Conservation (phyloP, 2,797 vertebrate species). For the Sebastes iracundus region DNA sequence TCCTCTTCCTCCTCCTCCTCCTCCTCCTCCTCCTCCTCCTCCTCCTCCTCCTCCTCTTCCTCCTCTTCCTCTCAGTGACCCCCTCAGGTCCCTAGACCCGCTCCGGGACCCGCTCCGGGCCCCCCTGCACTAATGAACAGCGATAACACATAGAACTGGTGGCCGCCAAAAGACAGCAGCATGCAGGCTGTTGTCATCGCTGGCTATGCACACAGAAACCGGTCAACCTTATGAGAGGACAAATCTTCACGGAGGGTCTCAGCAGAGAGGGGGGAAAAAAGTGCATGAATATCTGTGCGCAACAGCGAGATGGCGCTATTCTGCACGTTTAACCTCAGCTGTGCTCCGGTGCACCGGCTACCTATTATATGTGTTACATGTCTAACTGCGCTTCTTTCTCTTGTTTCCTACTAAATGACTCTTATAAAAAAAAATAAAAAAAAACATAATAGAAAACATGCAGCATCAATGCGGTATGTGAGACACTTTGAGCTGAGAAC, state of each 20-base stretch:
- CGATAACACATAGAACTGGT: conserved; percentile 60
- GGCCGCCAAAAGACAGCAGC: conserved; percentile 69
- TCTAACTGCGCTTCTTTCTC: neutral
- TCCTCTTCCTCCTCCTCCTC: neutral
- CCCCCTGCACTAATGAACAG: conserved; percentile 67
- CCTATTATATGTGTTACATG: neutral
- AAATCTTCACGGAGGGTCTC: conserved; percentile 64
- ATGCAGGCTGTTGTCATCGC: conserved; percentile 61
- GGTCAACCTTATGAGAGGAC: conserved; percentile 65
- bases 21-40: neutral
- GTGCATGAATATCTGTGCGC: conserved; percentile 11
- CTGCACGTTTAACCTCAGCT: conserved; percentile 62
- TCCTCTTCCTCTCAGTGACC: conserved; percentile 10
- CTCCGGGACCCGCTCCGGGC: conserved; percentile 54
- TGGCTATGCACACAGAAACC: conserved; percentile 50
- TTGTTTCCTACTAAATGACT: neutral
- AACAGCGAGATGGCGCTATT: conserved; percentile 85
- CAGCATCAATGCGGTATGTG: accelerated
- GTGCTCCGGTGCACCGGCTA: conserved; percentile 6
- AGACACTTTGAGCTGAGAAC: neutral
- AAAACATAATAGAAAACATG: neutral
- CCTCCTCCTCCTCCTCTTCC: neutral
- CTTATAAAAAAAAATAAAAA: neutral
- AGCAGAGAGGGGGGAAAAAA: neutral
- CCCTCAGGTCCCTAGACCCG: conserved; percentile 52